A percentile compares a stretch with the other conserved stretches of the same genome.
These are phyloP conservation scores for Dexiosoma caninum DNA, from an alignment of 2,888 invertebrate genomes.

Conservation along the genomic window DNA sequence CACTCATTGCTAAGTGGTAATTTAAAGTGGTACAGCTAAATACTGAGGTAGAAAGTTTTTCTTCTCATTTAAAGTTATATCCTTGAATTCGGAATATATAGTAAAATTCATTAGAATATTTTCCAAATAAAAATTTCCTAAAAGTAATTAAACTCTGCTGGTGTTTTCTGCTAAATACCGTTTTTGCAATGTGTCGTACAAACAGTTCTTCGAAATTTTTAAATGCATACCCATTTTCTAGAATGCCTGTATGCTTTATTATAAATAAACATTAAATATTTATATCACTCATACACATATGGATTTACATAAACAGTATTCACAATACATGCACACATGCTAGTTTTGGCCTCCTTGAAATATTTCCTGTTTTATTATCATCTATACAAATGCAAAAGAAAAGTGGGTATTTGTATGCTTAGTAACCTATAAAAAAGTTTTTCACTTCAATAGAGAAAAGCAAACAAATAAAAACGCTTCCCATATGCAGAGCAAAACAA, in stretches of 20 bases:
- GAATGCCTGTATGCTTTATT: slow-evolving; percentile 19
- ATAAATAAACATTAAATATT: slow-evolving; percentile 46
- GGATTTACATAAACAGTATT: neutral
- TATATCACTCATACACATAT: slow-evolving; percentile 31
- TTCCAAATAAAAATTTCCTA: neutral
- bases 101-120: slow-evolving; percentile 24
- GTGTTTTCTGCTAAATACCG: neutral
- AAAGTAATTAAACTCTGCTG: neutral
- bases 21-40: too few relatives aligned
- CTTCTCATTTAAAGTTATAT: neutral
- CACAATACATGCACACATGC: neutral
- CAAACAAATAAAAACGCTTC: slow-evolving; percentile 22
- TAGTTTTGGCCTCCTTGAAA: slow-evolving; percentile 9
- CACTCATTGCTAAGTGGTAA: too few relatives aligned
- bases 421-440: slow-evolving; percentile 42
- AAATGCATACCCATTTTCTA: neutral
- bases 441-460: neutral
- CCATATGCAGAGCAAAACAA: neutral
- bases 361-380: slow-evolving; percentile 48
- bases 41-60: neutral
- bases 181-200: neutral
- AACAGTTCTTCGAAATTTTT: neutral
- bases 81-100: neutral
- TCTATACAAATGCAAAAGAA: slow-evolving; percentile 20
- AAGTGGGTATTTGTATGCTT: slow-evolving; percentile 22